These are phyloP conservation scores for Marcusenius ussheri DNA, from an alignment of 2,113 vertebrate species.

Conservation along the genomic window DNA sequence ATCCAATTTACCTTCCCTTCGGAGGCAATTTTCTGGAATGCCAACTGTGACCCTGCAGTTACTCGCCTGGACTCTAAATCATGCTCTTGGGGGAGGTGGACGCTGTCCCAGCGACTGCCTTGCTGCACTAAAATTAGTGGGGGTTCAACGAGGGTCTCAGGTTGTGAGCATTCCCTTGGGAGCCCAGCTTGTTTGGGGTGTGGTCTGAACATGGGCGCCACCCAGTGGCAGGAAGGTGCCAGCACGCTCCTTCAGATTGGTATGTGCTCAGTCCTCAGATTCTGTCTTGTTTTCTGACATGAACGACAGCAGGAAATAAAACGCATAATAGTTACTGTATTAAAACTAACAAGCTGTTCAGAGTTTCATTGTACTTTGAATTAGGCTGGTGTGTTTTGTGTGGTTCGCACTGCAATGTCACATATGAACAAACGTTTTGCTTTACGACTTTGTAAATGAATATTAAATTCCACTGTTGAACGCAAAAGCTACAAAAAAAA, in stretches of 20 bases:
- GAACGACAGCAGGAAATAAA: neutral
- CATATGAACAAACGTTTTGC: neutral
- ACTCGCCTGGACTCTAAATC: neutral
- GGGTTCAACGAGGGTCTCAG: neutral
- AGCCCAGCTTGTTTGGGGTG: neutral
- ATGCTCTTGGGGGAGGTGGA: neutral
- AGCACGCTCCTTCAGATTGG: neutral
- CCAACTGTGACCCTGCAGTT: neutral
- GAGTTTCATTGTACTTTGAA: neutral
- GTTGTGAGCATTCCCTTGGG: neutral
- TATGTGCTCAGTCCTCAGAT: neutral
- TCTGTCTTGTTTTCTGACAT: neutral
- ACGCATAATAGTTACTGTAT: neutral
- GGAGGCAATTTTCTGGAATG: neutral
- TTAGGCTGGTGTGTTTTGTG: neutral
- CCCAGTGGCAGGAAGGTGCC: neutral
- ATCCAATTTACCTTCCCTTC: slow-evolving; percentile 13
- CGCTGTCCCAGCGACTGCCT: neutral
- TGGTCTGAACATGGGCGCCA: neutral
- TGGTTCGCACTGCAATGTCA: neutral
- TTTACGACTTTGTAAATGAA: neutral
- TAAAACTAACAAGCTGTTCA: neutral
- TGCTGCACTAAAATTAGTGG: neutral
- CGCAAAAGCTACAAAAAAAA: neutral
- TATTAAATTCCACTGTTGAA: neutral